These are phyloP conservation scores for Tachina lurida DNA, from an alignment of 2,888 invertebrate species.

Conservation along the genomic window DNA sequence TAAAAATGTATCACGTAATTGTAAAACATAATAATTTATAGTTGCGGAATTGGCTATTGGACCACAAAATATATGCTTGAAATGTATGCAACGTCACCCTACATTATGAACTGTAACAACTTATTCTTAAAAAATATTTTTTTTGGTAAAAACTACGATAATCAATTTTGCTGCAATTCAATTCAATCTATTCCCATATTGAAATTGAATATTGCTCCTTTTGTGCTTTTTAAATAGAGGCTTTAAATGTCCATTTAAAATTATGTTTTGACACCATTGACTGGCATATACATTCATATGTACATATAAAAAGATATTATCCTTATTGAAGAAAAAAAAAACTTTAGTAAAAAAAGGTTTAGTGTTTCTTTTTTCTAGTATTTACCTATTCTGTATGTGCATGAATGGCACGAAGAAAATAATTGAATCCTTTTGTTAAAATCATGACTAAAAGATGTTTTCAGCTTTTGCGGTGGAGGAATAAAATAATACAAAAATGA, in stretches of 20 bases:
- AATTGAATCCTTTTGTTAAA: slow-evolving; percentile 62
- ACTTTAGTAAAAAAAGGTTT: slow-evolving; percentile 10
- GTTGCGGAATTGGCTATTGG: no score
- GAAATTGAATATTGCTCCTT: slow-evolving; percentile 15
- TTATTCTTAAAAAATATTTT: no score
- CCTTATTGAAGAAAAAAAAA: slow-evolving; percentile 2
- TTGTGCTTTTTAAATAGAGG: slow-evolving; percentile 38
- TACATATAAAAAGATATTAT: slow-evolving; percentile 8
- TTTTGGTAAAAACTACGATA: no score
- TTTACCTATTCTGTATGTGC: slow-evolving; percentile 1
- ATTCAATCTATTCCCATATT: neutral
- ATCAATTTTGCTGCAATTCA: no score
- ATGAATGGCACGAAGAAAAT: slow-evolving; percentile 7
- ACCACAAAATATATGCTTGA: no score
- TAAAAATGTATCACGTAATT: no score
- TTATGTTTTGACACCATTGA: neutral
- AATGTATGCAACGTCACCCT: no score
- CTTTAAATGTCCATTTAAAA: slow-evolving; percentile 30
- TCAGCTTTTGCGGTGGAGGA: slow-evolving; percentile 17
- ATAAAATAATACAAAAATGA: slow-evolving; percentile 1
- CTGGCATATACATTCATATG: neutral
- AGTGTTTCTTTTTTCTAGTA: neutral
- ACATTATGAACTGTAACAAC: no score
- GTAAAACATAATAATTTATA: no score
- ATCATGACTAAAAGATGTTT: slow-evolving; percentile 36